phyloP scores from a whole-genome alignment of 1,140 invertebrate species.

The Agraylea sexmaculata region DNA sequence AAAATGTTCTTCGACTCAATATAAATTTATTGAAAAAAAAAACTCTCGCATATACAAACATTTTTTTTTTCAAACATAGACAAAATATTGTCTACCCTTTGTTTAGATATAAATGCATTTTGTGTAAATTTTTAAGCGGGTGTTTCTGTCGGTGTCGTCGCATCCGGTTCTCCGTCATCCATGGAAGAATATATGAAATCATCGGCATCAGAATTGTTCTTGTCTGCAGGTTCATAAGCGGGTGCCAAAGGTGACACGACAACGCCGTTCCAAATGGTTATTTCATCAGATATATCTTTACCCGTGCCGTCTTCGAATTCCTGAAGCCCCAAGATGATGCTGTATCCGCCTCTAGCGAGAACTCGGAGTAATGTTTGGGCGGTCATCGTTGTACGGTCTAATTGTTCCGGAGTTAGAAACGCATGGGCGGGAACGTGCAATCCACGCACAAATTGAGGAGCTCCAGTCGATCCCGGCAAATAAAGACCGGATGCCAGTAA shows the following conservation, averaged over 20 bases:
- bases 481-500: slow-evolving; percentile 89
- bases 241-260: slow-evolving; percentile 85
- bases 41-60: too few relatives aligned
- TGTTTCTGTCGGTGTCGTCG: too few relatives aligned
- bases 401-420: slow-evolving; percentile 84
- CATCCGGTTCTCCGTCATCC: slow-evolving; percentile 17
- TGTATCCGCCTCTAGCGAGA: slow-evolving; percentile 82
- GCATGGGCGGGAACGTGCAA: slow-evolving; percentile 83
- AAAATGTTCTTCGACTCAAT: too few relatives aligned
- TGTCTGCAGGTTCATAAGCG: slow-evolving; percentile 65
- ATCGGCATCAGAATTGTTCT: slow-evolving; percentile 30
- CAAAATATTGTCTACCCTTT: too few relatives aligned
- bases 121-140: too few relatives aligned
- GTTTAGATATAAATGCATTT: too few relatives aligned
- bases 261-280: slow-evolving; percentile 88
- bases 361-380: slow-evolving; percentile 76
- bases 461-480: slow-evolving; percentile 87
- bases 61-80: too few relatives aligned
- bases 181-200: slow-evolving; percentile 18
- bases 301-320: slow-evolving; percentile 41
- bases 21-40: too few relatives aligned
- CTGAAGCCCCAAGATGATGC: slow-evolving; percentile 73
- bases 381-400: slow-evolving; percentile 86
- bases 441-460: slow-evolving; percentile 88
- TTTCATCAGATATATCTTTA: slow-evolving; percentile 65